Evolutionary conservation across 2,797 vertebrate genomes (phyloP).

Genomic region (Argentina silus): DNA sequence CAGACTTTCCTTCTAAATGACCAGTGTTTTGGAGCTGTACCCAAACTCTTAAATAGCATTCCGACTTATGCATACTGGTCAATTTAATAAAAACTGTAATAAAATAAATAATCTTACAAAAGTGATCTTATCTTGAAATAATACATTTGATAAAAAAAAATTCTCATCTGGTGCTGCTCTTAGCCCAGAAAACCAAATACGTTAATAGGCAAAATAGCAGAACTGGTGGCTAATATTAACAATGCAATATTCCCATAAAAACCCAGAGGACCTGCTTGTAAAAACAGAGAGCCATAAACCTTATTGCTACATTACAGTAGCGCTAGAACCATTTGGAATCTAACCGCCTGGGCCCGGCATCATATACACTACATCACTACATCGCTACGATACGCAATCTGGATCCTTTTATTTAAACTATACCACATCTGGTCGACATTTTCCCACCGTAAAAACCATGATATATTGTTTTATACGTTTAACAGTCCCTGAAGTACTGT

Average conservation of each 20-base stretch:
- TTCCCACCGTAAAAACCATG: constrained; percentile 50
- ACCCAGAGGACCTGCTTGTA: constrained; percentile 35
- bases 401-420: constrained; percentile 48
- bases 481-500: constrained; percentile 53
- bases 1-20: background rate
- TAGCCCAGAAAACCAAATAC: constrained; percentile 17
- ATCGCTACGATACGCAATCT: constrained; percentile 37
- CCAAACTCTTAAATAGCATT: background rate
- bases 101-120: constrained; percentile 28
- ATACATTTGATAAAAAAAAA: constrained; percentile 42
- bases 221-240: constrained; percentile 37
- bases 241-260: constrained; percentile 48
- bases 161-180: constrained; percentile 19
- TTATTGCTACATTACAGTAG: constrained; percentile 49
- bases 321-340: constrained; percentile 30
- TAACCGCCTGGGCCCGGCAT: background rate
- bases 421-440: constrained; percentile 64
- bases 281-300: constrained; percentile 42
- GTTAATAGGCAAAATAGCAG: constrained; percentile 20
- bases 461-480: constrained; percentile 56
- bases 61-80: background rate
- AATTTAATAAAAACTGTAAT: constrained; percentile 10
- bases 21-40: background rate
- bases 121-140: constrained; percentile 37
- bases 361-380: constrained; percentile 12